Base-by-base conservation (phyloP, 2,888 invertebrate species). In the Aleiodes testaceus region DNA sequence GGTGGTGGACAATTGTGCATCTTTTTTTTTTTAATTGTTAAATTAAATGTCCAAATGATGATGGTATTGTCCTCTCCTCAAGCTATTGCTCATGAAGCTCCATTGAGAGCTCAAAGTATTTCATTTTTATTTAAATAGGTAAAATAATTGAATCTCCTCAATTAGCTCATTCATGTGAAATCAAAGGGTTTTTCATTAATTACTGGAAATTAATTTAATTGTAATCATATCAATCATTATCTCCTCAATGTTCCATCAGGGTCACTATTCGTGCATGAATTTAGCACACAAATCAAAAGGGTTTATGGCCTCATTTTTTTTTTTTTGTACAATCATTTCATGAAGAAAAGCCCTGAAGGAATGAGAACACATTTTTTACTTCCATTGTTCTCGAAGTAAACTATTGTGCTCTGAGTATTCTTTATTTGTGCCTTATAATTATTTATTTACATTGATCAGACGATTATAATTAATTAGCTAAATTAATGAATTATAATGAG, bases 361-460 rank as follows among this genome's bases (percentile, higher is more conserved):
- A 42, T 26, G 12, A 50, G 59, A 52, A 59, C 45, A 68, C 30
- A 61, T 12, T 55, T 20, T 50, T 68, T 59, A 36, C 30, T 36
- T 18, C 11, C 36, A 50, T 30, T 22, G 22, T 53, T 53, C 2
- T 22, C 36, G 59, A 16, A 53, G 59, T 12, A 42, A 36, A 7
- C 9, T 36, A 9, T 36, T 36, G 36, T 36, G 36, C 9, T n/a
- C 50, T 61, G 45, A 59, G 61, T 61, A 61, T 59, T 49, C 55
- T 45, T 67, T 36, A 9, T 36, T 61, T 59, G 49, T 61, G 68
- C 68, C 59, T 68, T 68, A 61, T 49, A 68, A 45, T 67, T 68
- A 68, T 68, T 68, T 68, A 68, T 68, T 68, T 59, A 61, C 68
- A 61, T 49, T 61, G n/a, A 61, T 68, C 68, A 61, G 42, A 61